Base-by-base conservation (phyloP, 2,888 invertebrate species). In the Drepanosiphum platanoidis region DNA sequence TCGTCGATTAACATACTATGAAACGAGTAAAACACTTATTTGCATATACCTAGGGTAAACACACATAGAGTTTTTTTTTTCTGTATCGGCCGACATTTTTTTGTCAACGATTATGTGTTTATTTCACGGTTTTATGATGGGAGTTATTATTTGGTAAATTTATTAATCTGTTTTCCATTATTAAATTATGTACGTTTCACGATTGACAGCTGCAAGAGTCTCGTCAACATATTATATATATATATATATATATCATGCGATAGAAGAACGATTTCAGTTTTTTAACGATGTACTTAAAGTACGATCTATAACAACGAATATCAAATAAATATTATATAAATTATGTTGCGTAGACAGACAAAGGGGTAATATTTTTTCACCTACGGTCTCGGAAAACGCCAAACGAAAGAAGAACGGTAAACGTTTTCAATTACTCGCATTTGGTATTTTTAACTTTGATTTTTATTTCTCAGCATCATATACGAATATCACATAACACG, bases 1-100 rank as follows among this genome's bases (percentile, higher is more conserved):
- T 81, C 58, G 58, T 81, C 58, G 39, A 58, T 22, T 39, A 39
- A 71, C 81, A 58, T 58, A 81, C 71, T 58, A 81, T 30, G 30
- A 39, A 81, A 71, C 30, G 22, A 71, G 39, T 30, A 71, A 70
- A 71, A 71, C 13, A 61, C 30, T 22, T 39, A 61, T 81, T 81
- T 81, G n/a, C 81, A 81, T 71, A 58, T 27, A 36, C 46, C 61
- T n/a, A 5, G 32, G 32, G 15, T 32, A 22, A 8, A 27, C 32
- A 1, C 2, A 66, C n/a, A 39, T 46, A 46, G 18, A 30, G 32
- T 68, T 68, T 68, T 68, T 68, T 68, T 79, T 46, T 42, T 77
- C 1, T 61, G 11, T 42, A 66, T 15, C 22, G 32, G 4, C n/a
- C 66, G n/a, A 0, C 30, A 66, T 52, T 80, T 70, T 66, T 58